These are phyloP conservation scores for Gymnothorax reevesii DNA, from an alignment of 2,797 vertebrate genomes.

Conservation along the genomic window DNA sequence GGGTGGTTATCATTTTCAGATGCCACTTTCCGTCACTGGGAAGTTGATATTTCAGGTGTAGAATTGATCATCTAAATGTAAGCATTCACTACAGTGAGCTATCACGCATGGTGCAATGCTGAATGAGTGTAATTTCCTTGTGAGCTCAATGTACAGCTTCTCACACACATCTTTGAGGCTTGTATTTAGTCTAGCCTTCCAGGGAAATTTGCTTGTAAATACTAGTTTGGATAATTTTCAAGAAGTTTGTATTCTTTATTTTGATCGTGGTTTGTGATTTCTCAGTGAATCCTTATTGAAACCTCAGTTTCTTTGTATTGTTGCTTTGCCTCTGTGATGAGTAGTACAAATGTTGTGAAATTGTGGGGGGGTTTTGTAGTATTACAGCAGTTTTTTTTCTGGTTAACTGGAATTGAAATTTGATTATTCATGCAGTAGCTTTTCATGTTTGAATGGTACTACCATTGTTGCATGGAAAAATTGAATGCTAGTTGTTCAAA, in stretches of 20 bases:
- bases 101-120: neutral
- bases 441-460: neutral
- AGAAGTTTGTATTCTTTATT: neutral
- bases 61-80: neutral
- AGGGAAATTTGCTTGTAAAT: neutral
- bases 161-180: neutral
- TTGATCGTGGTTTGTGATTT: neutral
- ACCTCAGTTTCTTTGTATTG: neutral
- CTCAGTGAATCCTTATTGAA: neutral
- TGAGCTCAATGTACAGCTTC: neutral
- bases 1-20: neutral
- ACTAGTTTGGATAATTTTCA: neutral
- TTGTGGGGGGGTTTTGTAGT: neutral
- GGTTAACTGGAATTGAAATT: neutral
- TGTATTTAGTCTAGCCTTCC: neutral
- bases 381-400: neutral
- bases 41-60: neutral
- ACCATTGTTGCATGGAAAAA: conserved; percentile 18
- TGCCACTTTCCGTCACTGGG: neutral
- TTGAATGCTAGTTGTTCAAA: neutral
- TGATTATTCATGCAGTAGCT: neutral
- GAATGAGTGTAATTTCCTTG: neutral
- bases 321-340: conserved; percentile 36
- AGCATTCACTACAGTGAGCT: neutral
- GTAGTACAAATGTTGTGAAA: conserved; percentile 13